phyloP scores from a whole-genome alignment of 2,113 vertebrate species.

The Campylorhamphus procurvoides region DNA sequence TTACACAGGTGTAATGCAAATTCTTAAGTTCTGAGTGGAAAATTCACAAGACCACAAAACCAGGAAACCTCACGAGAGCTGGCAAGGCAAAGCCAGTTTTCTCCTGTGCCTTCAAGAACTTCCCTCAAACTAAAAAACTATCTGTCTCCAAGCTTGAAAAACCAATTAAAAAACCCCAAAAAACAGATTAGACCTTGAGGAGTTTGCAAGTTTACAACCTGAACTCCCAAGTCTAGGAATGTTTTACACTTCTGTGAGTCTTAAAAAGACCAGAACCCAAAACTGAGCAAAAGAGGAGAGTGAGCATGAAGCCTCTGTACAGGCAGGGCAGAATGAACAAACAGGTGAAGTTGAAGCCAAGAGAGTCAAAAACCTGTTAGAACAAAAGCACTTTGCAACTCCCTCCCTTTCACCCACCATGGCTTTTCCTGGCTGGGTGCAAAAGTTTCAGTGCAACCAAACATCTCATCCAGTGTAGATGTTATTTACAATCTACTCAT shows the following conservation, averaged over 20 bases:
- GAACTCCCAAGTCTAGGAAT: background rate
- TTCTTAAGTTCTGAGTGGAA: background rate
- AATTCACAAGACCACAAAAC: background rate
- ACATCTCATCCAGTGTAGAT: background rate
- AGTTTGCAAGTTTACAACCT: background rate
- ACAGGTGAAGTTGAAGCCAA: background rate
- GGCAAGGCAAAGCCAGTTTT: background rate
- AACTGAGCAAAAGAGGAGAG: background rate
- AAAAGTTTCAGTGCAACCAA: background rate
- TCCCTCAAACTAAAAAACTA: background rate
- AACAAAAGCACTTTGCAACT: background rate
- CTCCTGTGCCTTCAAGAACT: background rate
- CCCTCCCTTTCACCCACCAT: background rate
- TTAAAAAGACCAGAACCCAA: background rate
- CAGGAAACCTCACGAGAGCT: background rate
- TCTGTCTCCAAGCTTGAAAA: background rate
- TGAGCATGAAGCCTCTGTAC: background rate
- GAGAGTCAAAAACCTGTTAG: background rate
- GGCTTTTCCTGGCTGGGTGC: background rate
- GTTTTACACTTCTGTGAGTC: background rate
- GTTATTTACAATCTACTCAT: background rate
- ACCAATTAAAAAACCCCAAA: background rate
- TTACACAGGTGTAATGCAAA: rapidly evolving
- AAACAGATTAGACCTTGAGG: background rate
- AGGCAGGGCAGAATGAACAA: background rate